Conservation (phyloP, 2,113 vertebrate species). For the Catagonus wagneri region DNA sequence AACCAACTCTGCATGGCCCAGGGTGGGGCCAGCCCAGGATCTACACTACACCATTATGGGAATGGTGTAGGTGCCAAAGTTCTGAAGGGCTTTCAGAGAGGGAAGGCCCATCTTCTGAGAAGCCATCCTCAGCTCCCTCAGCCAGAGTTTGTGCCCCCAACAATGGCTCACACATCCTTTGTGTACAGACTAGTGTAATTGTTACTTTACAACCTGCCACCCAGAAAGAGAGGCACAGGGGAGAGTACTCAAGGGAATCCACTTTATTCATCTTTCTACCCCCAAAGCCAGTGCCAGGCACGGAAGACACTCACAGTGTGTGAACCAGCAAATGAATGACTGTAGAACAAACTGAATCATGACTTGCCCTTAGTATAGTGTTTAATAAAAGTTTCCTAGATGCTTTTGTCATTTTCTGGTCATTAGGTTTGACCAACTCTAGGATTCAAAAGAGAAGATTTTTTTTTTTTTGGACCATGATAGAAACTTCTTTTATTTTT, state of each 20-base stretch:
- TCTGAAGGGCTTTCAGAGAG: not conserved
- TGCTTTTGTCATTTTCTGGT: not conserved
- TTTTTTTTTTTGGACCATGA: not conserved
- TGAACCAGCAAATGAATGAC: not conserved
- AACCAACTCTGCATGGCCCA: not conserved
- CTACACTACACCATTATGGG: accelerated
- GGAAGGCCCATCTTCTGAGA: not conserved
- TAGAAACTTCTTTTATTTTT: constrained; percentile 45
- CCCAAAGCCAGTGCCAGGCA: not conserved
- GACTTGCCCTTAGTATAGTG: not conserved
- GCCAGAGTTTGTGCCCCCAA: not conserved
- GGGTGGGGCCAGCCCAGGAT: not conserved
- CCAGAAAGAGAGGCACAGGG: not conserved
- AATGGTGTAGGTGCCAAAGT: accelerated
- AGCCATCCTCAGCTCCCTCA: not conserved
- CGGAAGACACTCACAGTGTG: not conserved
- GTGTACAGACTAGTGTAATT: not conserved
- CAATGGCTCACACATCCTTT: not conserved
- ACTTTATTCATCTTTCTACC: not conserved
- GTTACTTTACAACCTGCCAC: not conserved
- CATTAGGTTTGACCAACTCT: not conserved
- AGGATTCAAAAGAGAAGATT: constrained; percentile 13
- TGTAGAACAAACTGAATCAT: not conserved
- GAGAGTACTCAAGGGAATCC: not conserved
- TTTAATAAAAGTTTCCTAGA: not conserved